phyloP scores from a whole-genome alignment of 2,797 vertebrate species.

The Aselliscus stoliczkanus region DNA sequence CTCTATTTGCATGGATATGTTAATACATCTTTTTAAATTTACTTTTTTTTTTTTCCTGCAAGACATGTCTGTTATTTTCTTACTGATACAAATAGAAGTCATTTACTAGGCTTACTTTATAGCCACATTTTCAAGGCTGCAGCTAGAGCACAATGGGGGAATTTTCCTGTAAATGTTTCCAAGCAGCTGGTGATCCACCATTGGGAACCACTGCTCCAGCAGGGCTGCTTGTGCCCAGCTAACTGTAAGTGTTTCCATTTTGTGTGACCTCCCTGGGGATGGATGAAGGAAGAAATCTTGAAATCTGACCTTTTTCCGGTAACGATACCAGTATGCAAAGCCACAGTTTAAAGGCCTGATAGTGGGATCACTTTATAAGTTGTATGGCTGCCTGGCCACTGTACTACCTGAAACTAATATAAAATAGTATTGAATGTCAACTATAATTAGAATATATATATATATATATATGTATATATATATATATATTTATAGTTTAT shows the following conservation, averaged over 20 bases:
- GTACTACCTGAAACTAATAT: too few species aligned
- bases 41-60: not conserved
- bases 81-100: not conserved
- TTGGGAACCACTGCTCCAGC: not conserved
- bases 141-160: not conserved
- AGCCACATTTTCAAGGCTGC: constrained; percentile 27
- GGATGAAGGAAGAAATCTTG: constrained; percentile 46
- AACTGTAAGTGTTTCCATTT: not conserved
- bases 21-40: not conserved
- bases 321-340: not conserved
- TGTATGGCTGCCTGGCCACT: too few species aligned
- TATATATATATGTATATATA: too few species aligned
- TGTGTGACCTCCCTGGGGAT: not conserved
- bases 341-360: not conserved
- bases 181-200: not conserved
- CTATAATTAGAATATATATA: too few species aligned
- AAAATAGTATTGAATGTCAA: too few species aligned
- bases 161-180: constrained; percentile 28
- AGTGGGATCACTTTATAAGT: too few species aligned
- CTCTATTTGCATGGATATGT: not conserved
- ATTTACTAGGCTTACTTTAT: not conserved
- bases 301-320: constrained; percentile 43
- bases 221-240: not conserved
- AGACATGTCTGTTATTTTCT: not conserved
- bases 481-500: too few species aligned